Conservation (phyloP, 2,113 vertebrate species). For the Coturnix japonica region DNA sequence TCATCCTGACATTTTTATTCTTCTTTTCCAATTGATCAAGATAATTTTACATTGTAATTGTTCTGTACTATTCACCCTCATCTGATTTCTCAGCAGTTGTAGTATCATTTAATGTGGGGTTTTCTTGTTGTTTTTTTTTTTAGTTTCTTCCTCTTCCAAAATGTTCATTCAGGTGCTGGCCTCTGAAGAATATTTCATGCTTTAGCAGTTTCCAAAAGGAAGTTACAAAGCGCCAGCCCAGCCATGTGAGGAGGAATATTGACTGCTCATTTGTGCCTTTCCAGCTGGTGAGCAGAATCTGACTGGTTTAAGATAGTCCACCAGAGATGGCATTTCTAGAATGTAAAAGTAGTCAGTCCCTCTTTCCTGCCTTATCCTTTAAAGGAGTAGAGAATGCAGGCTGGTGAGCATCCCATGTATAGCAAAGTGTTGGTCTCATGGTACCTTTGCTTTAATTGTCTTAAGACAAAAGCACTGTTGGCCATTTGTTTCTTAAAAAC, state of each 20-base stretch:
- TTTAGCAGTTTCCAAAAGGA: not conserved
- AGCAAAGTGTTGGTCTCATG: too few relatives aligned
- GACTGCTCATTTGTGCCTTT: not conserved
- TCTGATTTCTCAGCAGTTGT: not conserved
- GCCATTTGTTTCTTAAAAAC: not conserved
- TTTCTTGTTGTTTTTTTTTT: not conserved
- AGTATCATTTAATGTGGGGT: not conserved
- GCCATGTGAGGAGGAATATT: rapidly evolving
- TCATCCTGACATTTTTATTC: not conserved
- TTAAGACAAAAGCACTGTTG: not conserved
- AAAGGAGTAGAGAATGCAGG: too few relatives aligned
- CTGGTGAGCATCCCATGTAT: not conserved
- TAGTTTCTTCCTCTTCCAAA: not conserved
- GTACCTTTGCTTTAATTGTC: not conserved
- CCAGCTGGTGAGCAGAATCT: not conserved
- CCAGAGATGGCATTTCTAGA: not conserved
- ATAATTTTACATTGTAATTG: not conserved
- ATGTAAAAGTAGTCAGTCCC: not conserved
- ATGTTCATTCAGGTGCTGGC: not conserved
- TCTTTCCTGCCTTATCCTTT: not conserved
- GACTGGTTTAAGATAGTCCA: rapidly evolving
- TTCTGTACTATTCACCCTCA: not conserved
- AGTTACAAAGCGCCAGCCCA: not conserved
- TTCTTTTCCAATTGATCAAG: not conserved
- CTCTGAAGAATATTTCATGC: not conserved